Percentiles rank a stretch among this genome's conserved stretches.
Evolutionary conservation across 2,888 invertebrate genomes (phyloP).

Genomic region (Melanophora roralis): DNA sequence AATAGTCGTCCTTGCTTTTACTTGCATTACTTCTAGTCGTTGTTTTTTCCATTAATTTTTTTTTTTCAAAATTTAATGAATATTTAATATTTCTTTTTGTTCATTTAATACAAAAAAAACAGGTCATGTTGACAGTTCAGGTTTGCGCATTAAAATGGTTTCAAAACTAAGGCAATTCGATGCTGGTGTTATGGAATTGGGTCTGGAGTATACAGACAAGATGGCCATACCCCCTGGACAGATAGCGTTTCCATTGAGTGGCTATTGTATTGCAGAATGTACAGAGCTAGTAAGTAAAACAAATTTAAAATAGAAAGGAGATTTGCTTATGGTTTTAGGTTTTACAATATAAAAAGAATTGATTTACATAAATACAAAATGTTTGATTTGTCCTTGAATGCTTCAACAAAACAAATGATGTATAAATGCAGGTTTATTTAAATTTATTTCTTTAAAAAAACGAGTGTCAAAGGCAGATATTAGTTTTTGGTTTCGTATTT

Average conservation of each 20-base stretch:
- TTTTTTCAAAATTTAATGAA: not conserved
- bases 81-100: conserved; percentile 18
- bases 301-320: not conserved
- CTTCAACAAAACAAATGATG: not conserved
- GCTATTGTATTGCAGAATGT: conserved; percentile 95
- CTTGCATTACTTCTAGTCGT: conserved; percentile 29
- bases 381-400: not conserved
- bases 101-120: conserved; percentile 46
- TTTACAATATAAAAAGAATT: not conserved
- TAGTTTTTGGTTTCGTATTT: not conserved
- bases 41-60: no score
- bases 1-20: conserved; percentile 42
- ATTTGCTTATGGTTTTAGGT: conserved; percentile 10
- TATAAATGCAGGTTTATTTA: not conserved
- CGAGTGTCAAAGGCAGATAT: not conserved
- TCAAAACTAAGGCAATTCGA: conserved; percentile 87
- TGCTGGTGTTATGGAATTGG: conserved; percentile 97
- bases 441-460: not conserved
- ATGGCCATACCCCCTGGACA: conserved; percentile 97
- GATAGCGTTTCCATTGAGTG: conserved; percentile 87
- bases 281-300: conserved; percentile 85
- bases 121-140: conserved; percentile 94
- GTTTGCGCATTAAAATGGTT: conserved; percentile 89
- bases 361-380: not conserved
- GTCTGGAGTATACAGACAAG: conserved; percentile 97